Evolutionary conservation across 2,113 vertebrate species (phyloP).

Genomic region (Brachypodius melanocephalos): DNA sequence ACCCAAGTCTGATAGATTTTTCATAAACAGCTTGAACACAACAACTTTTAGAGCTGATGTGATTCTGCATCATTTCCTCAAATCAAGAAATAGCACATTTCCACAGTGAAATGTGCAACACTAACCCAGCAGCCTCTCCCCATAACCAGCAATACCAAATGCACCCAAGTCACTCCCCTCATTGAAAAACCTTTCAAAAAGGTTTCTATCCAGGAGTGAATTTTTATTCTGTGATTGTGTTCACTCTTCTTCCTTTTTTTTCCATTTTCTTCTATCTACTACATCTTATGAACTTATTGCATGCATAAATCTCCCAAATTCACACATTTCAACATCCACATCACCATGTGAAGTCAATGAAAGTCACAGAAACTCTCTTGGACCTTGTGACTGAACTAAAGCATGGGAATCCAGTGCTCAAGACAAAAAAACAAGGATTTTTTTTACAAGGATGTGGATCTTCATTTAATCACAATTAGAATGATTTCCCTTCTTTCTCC

Average conservation of each 20-base stretch:
- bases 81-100: neutral
- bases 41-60: neutral
- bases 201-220: neutral
- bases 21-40: neutral
- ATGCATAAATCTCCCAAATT: neutral
- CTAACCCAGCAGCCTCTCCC: neutral
- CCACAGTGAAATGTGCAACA: neutral
- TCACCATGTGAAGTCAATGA: neutral
- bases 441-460: neutral
- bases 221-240: neutral
- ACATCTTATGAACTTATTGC: neutral
- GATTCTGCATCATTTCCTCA: constrained; percentile 3
- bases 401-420: neutral
- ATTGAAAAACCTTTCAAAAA: neutral
- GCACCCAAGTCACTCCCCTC: neutral
- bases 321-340: neutral
- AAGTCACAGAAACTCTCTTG: neutral
- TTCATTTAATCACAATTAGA: neutral
- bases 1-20: neutral
- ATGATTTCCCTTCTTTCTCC: neutral
- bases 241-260: neutral
- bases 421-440: neutral
- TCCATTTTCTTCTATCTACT: neutral
- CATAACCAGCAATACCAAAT: neutral
- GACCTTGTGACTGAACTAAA: neutral